phyloP scores from a whole-genome alignment of 2,113 vertebrate genomes.

The Anoura caudifer region DNA sequence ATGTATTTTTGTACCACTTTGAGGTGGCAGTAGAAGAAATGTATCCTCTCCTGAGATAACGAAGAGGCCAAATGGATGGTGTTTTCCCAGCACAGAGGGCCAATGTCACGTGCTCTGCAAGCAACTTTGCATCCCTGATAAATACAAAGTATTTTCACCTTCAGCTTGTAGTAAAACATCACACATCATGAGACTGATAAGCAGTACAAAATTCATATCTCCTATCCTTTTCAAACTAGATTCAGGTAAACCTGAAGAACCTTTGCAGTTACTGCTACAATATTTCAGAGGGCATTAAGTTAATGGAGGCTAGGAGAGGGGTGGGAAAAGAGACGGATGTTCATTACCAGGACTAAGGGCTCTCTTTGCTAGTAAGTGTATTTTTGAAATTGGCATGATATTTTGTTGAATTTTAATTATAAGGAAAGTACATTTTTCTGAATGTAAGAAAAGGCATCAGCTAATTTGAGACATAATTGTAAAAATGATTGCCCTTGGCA shows the following conservation, averaged over 20 bases:
- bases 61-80: not conserved
- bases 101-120: not conserved
- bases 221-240: conserved; percentile 1
- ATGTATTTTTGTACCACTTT: not conserved
- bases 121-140: conserved; percentile 26
- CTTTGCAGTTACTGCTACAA: not conserved
- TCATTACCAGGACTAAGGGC: not conserved
- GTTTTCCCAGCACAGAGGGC: not conserved
- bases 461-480: not conserved
- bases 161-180: not conserved
- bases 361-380: not conserved
- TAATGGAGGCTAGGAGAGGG: not conserved
- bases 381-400: conserved; percentile 15
- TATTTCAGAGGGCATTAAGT: not conserved
- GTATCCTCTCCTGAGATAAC: not conserved
- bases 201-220: conserved; percentile 23
- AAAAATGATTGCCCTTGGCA: not conserved
- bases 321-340: not conserved
- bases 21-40: not conserved
- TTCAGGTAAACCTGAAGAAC: not conserved
- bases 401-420: conserved; percentile 8
- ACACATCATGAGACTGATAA: not conserved
- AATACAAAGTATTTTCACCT: conserved; percentile 6
- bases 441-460: not conserved
- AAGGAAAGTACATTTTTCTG: not conserved